Base-by-base conservation (phyloP, 2,113 vertebrate genomes). In the Montifringilla adamsi region DNA sequence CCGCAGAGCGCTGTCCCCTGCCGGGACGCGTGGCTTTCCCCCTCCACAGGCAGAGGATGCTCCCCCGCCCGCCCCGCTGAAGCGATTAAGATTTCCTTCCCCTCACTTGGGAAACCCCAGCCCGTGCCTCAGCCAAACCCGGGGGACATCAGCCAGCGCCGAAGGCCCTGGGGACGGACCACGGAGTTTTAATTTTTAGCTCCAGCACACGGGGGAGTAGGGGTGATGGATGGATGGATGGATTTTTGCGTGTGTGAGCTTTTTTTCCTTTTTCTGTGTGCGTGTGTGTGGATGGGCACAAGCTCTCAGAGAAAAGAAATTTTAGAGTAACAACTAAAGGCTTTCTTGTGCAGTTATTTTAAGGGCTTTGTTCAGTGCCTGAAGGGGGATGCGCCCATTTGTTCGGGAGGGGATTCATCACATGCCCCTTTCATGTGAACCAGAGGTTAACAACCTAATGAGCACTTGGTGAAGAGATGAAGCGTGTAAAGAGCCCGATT, bases 361-460 rank as follows among this genome's bases (percentile, higher is more conserved):
- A 97, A 97, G 96, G 95, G 95, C 97, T 98, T 97, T 98, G 98
- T 97, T 95, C 96, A 44, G 73, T 97, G 98, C 96, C 97, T 98
- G 98, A 97, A 96, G 97, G 97, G 98, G 98, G 98, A 98, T 98
- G 97, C 97, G 95, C 97, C 97, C 96, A 84, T 97, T 98, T 97
- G 97, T 97, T 96, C 96, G 94, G 92, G 96, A 95, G 91, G 95
- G 97, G 97, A 97, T 97, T 95, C 97, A 96, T 97, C 96, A 97
- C 97, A 97, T 97, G 93, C 85, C 97, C 97, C 97, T 98, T 98
- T 97, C 98, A 97, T 98, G 97, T 98, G 97, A 98, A 98, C 98
- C 96, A 98, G 98, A 98, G 98, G 98, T 98, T 98, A 98, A 98
- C 98, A 98, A 98, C 98, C 98, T 98, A 98, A 98, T 98, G 98